phyloP scores from a whole-genome alignment of 2,113 vertebrate species.

The Proteles cristata region DNA sequence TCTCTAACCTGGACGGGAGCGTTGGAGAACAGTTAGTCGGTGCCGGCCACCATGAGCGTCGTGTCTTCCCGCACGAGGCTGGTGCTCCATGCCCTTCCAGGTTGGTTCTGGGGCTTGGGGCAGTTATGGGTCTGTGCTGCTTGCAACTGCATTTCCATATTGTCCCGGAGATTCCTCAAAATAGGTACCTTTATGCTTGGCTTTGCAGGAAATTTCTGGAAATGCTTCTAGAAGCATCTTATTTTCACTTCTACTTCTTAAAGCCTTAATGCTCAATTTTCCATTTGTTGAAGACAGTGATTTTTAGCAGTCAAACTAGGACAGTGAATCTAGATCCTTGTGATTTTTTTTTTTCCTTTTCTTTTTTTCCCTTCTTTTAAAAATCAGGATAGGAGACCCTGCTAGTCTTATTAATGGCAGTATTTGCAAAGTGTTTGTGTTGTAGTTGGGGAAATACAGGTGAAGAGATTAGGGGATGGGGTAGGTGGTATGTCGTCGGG shows the following conservation, averaged over 20 bases:
- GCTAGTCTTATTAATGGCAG: neutral
- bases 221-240: neutral
- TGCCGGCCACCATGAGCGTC: neutral
- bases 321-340: neutral
- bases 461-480: neutral
- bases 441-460: neutral
- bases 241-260: neutral
- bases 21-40: neutral
- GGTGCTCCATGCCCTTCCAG: neutral
- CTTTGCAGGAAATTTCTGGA: neutral
- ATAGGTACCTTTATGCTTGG: neutral
- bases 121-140: neutral
- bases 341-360: neutral
- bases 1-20: neutral
- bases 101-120: neutral
- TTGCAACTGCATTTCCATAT: neutral
- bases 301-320: neutral
- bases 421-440: neutral
- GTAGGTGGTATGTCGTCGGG: neutral
- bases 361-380: fast-evolving
- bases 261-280: neutral
- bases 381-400: neutral
- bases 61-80: neutral
- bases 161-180: neutral
- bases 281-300: neutral